phyloP scores from a whole-genome alignment of 2,888 invertebrate genomes.

The Agrochola macilenta region DNA sequence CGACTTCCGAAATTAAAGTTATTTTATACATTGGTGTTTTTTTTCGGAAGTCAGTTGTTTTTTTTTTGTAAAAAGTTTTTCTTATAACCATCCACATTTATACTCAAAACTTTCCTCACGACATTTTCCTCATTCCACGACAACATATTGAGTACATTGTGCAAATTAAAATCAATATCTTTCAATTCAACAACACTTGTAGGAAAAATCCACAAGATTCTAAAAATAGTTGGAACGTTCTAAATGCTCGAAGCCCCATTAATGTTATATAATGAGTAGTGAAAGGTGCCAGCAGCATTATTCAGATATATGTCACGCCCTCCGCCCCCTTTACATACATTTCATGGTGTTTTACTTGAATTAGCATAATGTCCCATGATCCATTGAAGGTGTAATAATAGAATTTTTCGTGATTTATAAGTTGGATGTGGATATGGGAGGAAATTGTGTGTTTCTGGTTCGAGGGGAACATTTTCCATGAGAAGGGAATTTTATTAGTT shows the following conservation, averaged over 20 bases:
- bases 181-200: not conserved
- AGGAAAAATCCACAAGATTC: slow-evolving; percentile 2
- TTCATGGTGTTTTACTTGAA: slow-evolving; percentile 73
- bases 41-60: no score
- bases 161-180: no score
- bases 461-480: slow-evolving; percentile 15
- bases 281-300: slow-evolving; percentile 64
- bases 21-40: no score
- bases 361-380: slow-evolving; percentile 78
- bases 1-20: no score
- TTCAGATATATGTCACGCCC: slow-evolving; percentile 51
- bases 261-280: slow-evolving; percentile 52
- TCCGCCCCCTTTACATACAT: slow-evolving; percentile 65
- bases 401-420: slow-evolving; percentile 53
- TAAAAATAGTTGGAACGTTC: slow-evolving; percentile 41
- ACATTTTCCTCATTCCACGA: no score
- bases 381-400: slow-evolving; percentile 61
- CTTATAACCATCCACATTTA: no score
- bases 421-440: slow-evolving; percentile 5
- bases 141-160: no score
- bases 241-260: slow-evolving; percentile 45
- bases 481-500: not conserved
- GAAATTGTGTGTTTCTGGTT: slow-evolving; percentile 15
- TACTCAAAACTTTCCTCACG: no score
- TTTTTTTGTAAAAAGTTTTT: no score